Base-by-base conservation (phyloP, 2,113 vertebrate genomes). In the Hemichromis elongatus region DNA sequence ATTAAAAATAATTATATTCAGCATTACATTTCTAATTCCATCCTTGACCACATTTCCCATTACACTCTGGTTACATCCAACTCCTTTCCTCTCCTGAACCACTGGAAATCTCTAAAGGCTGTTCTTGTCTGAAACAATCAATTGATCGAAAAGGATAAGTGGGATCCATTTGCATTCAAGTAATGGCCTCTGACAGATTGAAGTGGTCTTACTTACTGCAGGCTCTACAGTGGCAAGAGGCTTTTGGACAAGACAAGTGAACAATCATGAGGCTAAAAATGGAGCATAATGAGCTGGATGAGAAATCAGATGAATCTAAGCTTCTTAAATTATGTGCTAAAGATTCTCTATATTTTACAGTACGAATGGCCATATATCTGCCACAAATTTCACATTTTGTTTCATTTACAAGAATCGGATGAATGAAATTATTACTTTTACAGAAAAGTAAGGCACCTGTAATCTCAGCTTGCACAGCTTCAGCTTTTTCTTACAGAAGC, bases 51-150 rank as follows among this genome's bases (percentile, higher is more conserved):
- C 75, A 59, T 80, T 82, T 84, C 2, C 70, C 24, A n/a, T 42
- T 50, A 37, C 37, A 50, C 55, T 59, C 24, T 79, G 42, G 11
- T 81, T 42, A 55, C 59, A 13, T 30, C 55, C 73, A 9, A 30
- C 81, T 55, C 45, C 42, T 14, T 26, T 80, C 28, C 42, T 42
- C 59, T 47, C 33, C 24, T 79, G 68, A 85, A 66, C 86, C 73
- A 26, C 5, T 30, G 12, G 59, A 77, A 80, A 88, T 85, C 88
- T 90, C 81, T 52, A 37, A 79, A 42, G 82, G 42, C 57, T 37
- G 54, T 16, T 40, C 81, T 88, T 33, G 81, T 81, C 70, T 57
- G 52, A 83, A 85, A 61, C 79, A 61, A 89, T 88, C 47, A 83
- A 61, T 78, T 82, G 86, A 84, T 83, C 1, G 18, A 86, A 81